A percentile compares a stretch with the other conserved stretches of the same genome.
Conservation (phyloP, 2,888 invertebrate species). For the Ellobium chinense region DNA sequence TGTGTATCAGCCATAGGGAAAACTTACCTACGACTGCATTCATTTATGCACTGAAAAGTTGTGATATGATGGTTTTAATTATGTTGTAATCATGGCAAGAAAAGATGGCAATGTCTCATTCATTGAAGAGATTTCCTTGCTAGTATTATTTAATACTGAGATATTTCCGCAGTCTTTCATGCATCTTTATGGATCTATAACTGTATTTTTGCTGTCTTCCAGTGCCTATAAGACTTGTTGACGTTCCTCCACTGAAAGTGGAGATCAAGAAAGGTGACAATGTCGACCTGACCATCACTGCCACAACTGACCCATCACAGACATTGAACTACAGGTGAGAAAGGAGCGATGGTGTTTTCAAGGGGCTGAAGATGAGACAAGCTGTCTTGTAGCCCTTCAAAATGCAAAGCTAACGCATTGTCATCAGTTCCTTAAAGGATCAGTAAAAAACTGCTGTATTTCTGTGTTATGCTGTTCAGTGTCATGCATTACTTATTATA, state of each 20-base stretch:
- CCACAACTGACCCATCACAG: slow-evolving; percentile 32
- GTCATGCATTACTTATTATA: too few relatives aligned
- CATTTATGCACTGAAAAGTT: too few relatives aligned
- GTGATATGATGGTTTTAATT: too few relatives aligned
- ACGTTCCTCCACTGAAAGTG: slow-evolving; percentile 42
- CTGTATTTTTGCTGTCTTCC: slow-evolving; percentile 13
- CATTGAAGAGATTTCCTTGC: not conserved
- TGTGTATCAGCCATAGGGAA: too few relatives aligned
- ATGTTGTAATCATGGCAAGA: not conserved
- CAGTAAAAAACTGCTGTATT: too few relatives aligned
- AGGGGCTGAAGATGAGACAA: too few relatives aligned
- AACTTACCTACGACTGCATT: too few relatives aligned
- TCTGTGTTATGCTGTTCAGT: too few relatives aligned
- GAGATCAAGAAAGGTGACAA: slow-evolving; percentile 45
- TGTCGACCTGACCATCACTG: slow-evolving; percentile 49
- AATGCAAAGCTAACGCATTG: too few relatives aligned
- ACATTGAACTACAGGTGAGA: slow-evolving; percentile 34
- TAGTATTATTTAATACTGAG: not conserved
- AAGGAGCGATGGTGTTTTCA: too few relatives aligned
- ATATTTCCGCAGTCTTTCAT: not conserved
- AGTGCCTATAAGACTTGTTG: slow-evolving; percentile 49
- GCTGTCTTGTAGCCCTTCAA: too few relatives aligned
- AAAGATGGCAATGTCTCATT: not conserved
- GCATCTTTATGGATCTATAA: not conserved
- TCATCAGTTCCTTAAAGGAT: too few relatives aligned